These are phyloP conservation scores for Myotis lucifugus DNA, from an alignment of 2,113 vertebrate species.

Conservation along the genomic window DNA sequence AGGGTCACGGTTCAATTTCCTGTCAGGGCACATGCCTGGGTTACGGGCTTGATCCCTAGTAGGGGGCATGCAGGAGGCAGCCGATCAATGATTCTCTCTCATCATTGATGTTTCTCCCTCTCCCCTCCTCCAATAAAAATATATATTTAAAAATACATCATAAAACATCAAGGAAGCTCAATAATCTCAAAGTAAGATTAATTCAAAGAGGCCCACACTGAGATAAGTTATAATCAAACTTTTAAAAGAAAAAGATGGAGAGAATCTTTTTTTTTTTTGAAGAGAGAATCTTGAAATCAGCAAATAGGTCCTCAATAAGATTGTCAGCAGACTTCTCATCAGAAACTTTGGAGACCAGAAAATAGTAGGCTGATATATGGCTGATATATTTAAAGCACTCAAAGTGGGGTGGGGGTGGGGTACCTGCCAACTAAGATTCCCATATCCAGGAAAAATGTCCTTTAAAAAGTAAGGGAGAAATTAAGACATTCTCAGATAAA, in stretches of 20 bases:
- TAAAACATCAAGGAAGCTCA: not conserved
- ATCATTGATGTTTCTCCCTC: too few species aligned
- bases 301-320: not conserved
- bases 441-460: not conserved
- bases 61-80: too few species aligned
- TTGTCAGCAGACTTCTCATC: not conserved
- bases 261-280: too few species aligned
- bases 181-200: not conserved
- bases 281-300: not conserved
- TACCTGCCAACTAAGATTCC: not conserved
- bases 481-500: not conserved
- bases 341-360: not conserved
- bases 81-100: too few species aligned
- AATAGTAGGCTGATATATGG: not conserved
- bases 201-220: not conserved
- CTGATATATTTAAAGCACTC: not conserved
- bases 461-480: not conserved
- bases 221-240: not conserved
- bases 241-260: slow-evolving; percentile 2
- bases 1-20: too few species aligned
- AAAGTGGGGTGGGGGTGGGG: not conserved
- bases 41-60: too few species aligned
- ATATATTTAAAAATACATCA: not conserved
- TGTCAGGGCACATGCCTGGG: too few species aligned
- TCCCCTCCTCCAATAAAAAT: too few species aligned